Base-by-base conservation (phyloP, 2,888 invertebrate species). In the Drosophila pseudotalamancana region DNA sequence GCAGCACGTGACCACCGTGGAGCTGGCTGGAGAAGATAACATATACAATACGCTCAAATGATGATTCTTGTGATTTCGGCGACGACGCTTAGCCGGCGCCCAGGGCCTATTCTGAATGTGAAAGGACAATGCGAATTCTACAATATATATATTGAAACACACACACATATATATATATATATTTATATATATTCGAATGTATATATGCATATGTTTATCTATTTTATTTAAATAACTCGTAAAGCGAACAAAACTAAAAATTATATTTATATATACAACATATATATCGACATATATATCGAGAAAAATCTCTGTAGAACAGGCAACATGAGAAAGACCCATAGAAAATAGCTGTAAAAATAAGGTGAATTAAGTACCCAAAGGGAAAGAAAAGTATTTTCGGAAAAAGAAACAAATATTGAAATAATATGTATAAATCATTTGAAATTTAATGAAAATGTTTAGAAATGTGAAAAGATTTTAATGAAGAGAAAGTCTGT, bases 11-110 rank as follows among this genome's bases (percentile, higher is more conserved):
- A 89, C 90, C 54, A 89, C 88, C 27, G 84, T 88, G 23, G 83
- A 87, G 59, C 61, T 88, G 59, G 80, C 77, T 25, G 87, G 87
- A n/a, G 85, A 79, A 57, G 90, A 91, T 77, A 91, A 91, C 85
- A 92, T 92, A 73, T 92, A 92, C 82, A 92, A 92, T 83, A 92
- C 92, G 74, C 83, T 92, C 73, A 91, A 91, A 91, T 92, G 90
- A 90, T 90, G 88, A 90, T 82, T 90, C 77, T 87, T 89, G 87
- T 89, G 90, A 89, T 91, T 90, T 87, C 84, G 90, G 77, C 85
- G 88, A 72, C 87, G 88, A 75, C 89, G 89, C 72, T 77, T 90
- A 69, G 89, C 88, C 85, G 83, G 70, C 65, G 88, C 76, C 69
- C 80, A 80, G 60, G 82, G 84, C 55, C 71, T 89, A 61, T 89